Conservation (phyloP, 2,888 invertebrate genomes). For the Drosophila kokeensis region DNA sequence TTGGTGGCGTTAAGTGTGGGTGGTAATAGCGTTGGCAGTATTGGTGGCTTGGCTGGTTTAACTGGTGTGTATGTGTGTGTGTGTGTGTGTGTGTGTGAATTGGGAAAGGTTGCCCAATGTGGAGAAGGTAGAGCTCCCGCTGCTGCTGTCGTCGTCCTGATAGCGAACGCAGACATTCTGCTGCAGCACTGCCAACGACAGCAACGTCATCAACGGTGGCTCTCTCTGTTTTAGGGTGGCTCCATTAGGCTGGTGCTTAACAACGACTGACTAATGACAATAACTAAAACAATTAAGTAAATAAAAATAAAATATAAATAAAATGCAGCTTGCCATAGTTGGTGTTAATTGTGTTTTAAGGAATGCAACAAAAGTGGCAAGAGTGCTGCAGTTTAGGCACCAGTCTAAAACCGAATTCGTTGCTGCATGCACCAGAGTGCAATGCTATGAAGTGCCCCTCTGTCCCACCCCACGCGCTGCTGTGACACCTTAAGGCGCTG, state of each 20-base stretch:
- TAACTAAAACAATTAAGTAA: not conserved
- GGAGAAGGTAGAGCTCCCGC: conserved; percentile 30
- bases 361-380: not conserved
- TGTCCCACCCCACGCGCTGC: conserved; percentile 8
- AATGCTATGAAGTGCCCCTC: conserved; percentile 31
- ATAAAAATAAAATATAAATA: not conserved
- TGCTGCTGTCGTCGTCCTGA: conserved; percentile 55
- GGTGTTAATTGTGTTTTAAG: not conserved
- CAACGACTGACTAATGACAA: not conserved
- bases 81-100: not conserved
- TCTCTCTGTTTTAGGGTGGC: conserved; percentile 12
- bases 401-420: conserved; percentile 34
- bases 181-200: conserved; percentile 36
- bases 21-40: conserved; percentile 16
- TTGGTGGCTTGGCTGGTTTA: not conserved
- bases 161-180: conserved; percentile 48
- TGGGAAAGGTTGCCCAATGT: conserved; percentile 4
- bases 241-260: conserved; percentile 43
- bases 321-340: not conserved
- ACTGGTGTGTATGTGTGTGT: not conserved
- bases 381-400: conserved; percentile 1
- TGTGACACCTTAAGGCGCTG: conserved; percentile 74
- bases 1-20: conserved; percentile 64
- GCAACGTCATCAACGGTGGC: conserved; percentile 60
- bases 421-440: conserved; percentile 35